A percentile compares a stretch with the other conserved stretches of the same genome.
Evolutionary conservation across 1,140 invertebrate genomes (phyloP).

Genomic region (Lethocerus indicus): DNA sequence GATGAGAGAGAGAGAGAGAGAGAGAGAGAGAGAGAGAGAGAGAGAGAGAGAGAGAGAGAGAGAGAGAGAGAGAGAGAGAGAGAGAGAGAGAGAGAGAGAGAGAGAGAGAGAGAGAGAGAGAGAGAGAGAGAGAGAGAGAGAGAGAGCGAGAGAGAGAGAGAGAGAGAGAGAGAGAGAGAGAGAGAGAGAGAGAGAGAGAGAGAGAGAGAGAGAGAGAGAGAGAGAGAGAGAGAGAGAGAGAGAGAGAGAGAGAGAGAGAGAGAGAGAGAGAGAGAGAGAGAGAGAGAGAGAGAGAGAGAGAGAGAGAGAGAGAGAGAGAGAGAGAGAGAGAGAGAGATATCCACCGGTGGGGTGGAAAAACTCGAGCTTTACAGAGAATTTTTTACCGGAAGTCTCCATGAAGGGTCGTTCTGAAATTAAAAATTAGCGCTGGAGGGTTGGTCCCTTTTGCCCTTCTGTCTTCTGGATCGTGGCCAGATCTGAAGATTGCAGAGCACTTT

Average conservation of each 20-base stretch:
- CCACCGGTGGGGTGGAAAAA: not conserved
- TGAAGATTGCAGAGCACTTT: too few relatives aligned
- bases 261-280: conserved; percentile 1
- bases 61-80: conserved; percentile 8
- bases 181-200: conserved; percentile 7
- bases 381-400: too few relatives aligned
- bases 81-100: conserved; percentile 5
- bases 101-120: conserved; percentile 7
- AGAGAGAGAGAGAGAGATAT: not conserved
- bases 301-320: not conserved
- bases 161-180: conserved; percentile 8
- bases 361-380: not conserved
- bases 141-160: conserved; percentile 6
- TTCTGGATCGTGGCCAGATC: too few relatives aligned
- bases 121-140: conserved; percentile 7
- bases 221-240: not conserved
- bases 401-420: too few relatives aligned
- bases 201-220: not conserved
- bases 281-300: conserved; percentile 2
- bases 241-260: not conserved
- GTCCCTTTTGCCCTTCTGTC: too few relatives aligned
- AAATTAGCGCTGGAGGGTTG: too few relatives aligned
- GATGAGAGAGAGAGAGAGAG: conserved; percentile 6
- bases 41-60: conserved; percentile 8
- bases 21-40: conserved; percentile 6